These are phyloP conservation scores for Pangasianodon gigas DNA, from an alignment of 2,113 vertebrate genomes.

Conservation along the genomic window DNA sequence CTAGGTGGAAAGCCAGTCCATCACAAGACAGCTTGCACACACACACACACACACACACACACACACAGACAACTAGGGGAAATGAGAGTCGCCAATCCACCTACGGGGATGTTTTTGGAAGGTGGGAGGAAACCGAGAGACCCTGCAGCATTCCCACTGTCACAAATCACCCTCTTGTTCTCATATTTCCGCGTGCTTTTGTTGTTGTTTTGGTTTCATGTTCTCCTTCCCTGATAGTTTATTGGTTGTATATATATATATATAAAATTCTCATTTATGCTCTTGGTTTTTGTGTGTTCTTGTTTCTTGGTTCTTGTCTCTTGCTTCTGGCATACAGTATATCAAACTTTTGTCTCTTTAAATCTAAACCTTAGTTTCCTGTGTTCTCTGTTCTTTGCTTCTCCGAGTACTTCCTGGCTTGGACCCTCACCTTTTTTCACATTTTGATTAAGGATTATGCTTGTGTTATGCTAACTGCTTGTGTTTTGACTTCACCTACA, in stretches of 20 bases:
- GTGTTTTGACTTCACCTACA: neutral
- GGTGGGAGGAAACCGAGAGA: neutral
- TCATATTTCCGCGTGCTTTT: neutral
- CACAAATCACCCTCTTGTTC: neutral
- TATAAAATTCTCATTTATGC: neutral
- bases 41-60: neutral
- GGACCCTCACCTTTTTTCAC: neutral
- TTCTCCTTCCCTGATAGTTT: neutral
- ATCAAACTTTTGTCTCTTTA: neutral
- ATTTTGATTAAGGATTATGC: neutral
- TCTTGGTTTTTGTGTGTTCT: neutral
- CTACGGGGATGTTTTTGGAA: neutral
- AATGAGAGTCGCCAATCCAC: neutral
- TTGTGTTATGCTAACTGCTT: neutral
- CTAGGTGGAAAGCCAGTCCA: neutral
- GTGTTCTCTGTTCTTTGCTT: neutral
- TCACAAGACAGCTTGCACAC: neutral
- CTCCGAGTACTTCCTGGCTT: neutral
- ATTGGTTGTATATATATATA: neutral
- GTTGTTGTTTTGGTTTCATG: neutral
- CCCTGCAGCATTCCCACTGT: neutral
- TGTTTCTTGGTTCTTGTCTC: neutral
- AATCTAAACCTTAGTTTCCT: neutral
- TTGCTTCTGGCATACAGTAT: neutral
- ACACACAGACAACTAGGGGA: neutral